Percentiles rank a stretch among this genome's conserved stretches.
phyloP scores from a whole-genome alignment of 2,113 vertebrate genomes.

The Pseudopodoces humilis region DNA sequence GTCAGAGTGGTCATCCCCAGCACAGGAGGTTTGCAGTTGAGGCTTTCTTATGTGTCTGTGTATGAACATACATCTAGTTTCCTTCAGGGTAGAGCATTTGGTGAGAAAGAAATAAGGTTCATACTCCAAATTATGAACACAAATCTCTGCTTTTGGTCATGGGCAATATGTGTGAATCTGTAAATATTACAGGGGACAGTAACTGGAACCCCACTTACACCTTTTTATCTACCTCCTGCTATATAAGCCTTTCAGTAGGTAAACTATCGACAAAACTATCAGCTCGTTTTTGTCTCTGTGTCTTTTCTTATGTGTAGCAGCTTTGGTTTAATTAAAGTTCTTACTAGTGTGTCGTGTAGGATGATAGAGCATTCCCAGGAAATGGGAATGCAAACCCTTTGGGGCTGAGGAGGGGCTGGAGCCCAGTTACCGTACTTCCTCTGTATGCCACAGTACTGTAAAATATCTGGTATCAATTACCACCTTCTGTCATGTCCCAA shows the following conservation, averaged over 20 bases:
- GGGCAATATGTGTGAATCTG: neutral
- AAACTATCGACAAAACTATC: neutral
- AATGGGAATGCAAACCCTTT: neutral
- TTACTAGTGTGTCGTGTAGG: neutral
- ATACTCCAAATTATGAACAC: neutral
- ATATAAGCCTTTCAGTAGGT: neutral
- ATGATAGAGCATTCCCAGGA: neutral
- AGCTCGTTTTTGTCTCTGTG: neutral
- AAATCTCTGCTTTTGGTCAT: neutral
- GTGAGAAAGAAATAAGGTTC: neutral
- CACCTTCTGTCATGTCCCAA: neutral
- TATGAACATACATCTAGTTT: neutral
- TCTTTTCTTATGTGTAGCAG: neutral
- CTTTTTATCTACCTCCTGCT: neutral
- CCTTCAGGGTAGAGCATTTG: neutral
- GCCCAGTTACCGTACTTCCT: neutral
- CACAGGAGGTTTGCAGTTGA: neutral
- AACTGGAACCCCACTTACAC: neutral
- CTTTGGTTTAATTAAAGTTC: neutral
- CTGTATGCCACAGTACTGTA: neutral
- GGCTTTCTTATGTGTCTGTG: neutral
- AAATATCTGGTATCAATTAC: neutral
- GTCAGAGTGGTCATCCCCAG: rapidly evolving
- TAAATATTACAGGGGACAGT: neutral
- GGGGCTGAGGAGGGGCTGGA: neutral